These are phyloP conservation scores for Hemibagrus guttatus DNA, from an alignment of 2,797 vertebrate genomes.

Conservation along the genomic window DNA sequence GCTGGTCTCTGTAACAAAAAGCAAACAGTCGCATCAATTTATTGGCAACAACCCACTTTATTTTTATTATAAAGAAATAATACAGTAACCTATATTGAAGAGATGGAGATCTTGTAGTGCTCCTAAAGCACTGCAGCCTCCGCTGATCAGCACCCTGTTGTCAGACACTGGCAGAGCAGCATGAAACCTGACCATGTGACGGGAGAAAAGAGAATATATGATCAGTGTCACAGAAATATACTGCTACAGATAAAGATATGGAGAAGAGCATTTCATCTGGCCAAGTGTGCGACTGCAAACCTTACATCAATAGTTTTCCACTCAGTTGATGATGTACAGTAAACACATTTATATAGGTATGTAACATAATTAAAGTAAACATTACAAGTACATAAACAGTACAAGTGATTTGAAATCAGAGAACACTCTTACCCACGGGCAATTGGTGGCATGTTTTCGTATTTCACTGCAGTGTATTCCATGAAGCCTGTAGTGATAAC, in stretches of 20 bases:
- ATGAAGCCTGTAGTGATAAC: conserved; percentile 78
- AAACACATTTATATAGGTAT: not conserved
- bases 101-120: conserved; percentile 81
- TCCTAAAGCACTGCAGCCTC: conserved; percentile 83
- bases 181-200: conserved; percentile 78
- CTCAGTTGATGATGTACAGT: not conserved
- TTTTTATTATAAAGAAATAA: not conserved
- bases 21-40: not conserved
- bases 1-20: conserved; percentile 72
- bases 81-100: conserved; percentile 78
- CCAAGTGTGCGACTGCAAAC: not conserved
- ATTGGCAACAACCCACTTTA: not conserved
- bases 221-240: not conserved
- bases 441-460: conserved; percentile 75
- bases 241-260: not conserved
- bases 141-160: conserved; percentile 83
- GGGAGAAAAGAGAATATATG: not conserved
- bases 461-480: conserved; percentile 85
- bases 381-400: not conserved
- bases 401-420: not conserved
- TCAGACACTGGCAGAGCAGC: conserved; percentile 80
- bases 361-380: not conserved
- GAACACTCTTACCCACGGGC: conserved; percentile 75
- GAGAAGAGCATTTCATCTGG: not conserved
- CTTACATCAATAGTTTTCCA: not conserved